These are phyloP conservation scores for Frankliniella intonsa DNA, from an alignment of 2,888 invertebrate genomes.

Conservation along the genomic window DNA sequence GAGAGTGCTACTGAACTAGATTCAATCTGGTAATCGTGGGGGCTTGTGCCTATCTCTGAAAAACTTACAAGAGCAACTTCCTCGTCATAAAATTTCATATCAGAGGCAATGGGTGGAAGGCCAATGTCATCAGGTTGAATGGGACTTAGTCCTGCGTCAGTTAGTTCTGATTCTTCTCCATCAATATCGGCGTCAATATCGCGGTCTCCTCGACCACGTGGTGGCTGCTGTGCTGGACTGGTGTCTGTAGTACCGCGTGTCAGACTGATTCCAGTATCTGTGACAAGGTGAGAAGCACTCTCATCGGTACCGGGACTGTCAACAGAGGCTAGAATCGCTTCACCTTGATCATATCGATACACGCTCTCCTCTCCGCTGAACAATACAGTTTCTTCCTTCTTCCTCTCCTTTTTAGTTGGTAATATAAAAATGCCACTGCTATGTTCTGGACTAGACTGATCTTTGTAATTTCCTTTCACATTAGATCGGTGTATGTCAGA, in stretches of 20 bases:
- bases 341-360: conserved; percentile 49
- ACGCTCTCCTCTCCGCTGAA: conserved; percentile 52
- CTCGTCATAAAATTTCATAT: conserved; percentile 45
- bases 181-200: conserved; percentile 48
- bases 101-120: conserved; percentile 41
- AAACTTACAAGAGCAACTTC: conserved; percentile 44
- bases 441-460: conserved; percentile 22
- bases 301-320: conserved; percentile 50
- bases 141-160: conserved; percentile 54
- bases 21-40: conserved; percentile 50
- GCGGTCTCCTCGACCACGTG: conserved; percentile 47
- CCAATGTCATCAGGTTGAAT: conserved; percentile 52
- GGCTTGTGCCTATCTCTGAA: conserved; percentile 51
- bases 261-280: conserved; percentile 54
- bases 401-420: conserved; percentile 42
- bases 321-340: conserved; percentile 42
- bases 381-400: conserved; percentile 51
- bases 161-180: conserved; percentile 52
- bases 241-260: conserved; percentile 50
- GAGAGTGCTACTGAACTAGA: conserved; percentile 46
- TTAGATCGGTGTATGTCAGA: no score
- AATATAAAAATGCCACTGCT: conserved; percentile 31
- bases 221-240: conserved; percentile 43
- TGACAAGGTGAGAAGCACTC: conserved; percentile 52
- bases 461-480: conserved; percentile 28